Base-by-base conservation (phyloP, 2,113 vertebrate species). In the Ctenomys sociabilis region DNA sequence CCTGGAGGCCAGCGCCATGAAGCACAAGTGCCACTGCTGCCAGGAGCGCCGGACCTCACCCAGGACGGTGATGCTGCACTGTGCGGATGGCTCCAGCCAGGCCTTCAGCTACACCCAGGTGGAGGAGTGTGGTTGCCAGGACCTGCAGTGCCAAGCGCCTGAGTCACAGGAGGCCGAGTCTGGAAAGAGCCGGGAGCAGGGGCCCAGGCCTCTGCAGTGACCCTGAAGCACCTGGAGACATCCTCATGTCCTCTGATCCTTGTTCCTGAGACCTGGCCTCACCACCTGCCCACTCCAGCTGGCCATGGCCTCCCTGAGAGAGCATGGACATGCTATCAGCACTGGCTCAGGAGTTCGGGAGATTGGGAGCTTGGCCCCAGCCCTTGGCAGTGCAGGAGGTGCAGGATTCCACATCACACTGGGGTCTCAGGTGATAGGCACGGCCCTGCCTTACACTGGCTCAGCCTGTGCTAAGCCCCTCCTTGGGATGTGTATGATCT, bases 111-210 rank as follows among this genome's bases (percentile, higher is more conserved):
- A 98, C 93, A 92, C 82, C 37, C 97, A 98, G 0, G 97, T 98
- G 77, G 98, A 99, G n/a, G 91, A 98, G 90, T 99, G 98, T 2
- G 98, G 95, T 91, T 99, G 99, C 49, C 87, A 61, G 77, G 32
- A 0, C 17, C 88, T 82, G 35, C 94, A 28, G 4, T 99, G 98
- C 52, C 43, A 83, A 5, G 0, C 3, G 0, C 37, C 85, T 12
- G 17, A 43, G 0, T 24, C 63, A 22, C 19, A 7, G 49, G 84
- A 37, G 64, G 5, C 24, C 5, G 61, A 45, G 77, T 6, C 77
- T 0, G 1, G 3, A 32, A 19, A 32, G 17, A 97, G 72, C 52
- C 88, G 75, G 16, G 97, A 1, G 0, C 83, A 95, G 3, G 26
- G 85, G 9, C 12, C 19, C 59, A 12, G 28, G 63, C 12, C n/a